These are phyloP conservation scores for Lithophane ornitopus DNA, from an alignment of 2,888 invertebrate species.

Conservation along the genomic window DNA sequence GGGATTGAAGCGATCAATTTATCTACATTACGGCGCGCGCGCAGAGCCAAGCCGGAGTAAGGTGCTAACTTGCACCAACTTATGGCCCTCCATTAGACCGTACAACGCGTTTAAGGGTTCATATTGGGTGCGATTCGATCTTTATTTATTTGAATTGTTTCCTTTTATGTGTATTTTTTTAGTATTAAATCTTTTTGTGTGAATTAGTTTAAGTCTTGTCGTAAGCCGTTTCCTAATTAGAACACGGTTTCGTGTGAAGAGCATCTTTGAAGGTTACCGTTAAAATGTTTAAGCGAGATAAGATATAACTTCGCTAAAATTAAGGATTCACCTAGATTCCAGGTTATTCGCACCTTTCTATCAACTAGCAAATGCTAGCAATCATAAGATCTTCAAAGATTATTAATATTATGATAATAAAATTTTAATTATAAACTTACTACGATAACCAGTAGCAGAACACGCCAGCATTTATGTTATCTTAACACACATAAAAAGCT, in stretches of 20 bases:
- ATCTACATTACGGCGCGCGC: conserved; percentile 84
- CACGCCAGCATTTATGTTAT: neutral
- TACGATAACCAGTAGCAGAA: neutral
- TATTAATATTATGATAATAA: neutral
- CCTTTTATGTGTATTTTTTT: conserved; percentile 20
- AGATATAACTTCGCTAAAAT: too few relatives aligned
- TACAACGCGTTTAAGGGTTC: conserved; percentile 61
- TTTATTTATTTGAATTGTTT: conserved; percentile 61
- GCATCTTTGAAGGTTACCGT: conserved; percentile 1
- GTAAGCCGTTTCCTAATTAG: neutral
- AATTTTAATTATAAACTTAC: neutral
- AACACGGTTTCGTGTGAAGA: neutral
- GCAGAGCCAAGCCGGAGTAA: conserved; percentile 69
- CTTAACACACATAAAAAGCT: neutral
- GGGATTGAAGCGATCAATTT: conserved; percentile 84
- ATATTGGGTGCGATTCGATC: conserved; percentile 57
- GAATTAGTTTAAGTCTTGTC: conserved; percentile 20
- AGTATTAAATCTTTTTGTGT: conserved; percentile 12
- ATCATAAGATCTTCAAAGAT: neutral
- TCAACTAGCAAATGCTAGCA: neutral
- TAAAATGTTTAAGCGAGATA: neutral
- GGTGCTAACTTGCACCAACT: conserved; percentile 74
- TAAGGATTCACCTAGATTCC: neutral
- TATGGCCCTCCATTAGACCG: conserved; percentile 78
- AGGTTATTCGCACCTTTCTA: neutral